Base-by-base conservation (phyloP, 2,888 invertebrate species). In the Parnassius orleans region DNA sequence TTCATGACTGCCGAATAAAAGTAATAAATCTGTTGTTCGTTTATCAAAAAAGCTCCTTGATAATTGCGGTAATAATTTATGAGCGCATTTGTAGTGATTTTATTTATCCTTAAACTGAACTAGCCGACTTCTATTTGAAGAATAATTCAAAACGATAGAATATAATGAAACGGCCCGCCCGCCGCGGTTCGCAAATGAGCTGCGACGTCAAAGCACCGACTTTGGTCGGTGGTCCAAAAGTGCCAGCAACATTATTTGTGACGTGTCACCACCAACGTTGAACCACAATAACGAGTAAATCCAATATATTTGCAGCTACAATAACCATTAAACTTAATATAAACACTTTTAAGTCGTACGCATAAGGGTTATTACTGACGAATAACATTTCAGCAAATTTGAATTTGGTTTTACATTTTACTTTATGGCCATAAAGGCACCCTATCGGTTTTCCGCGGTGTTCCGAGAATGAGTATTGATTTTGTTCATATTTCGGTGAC, bases 391-490 rank as follows among this genome's bases (percentile, higher is more conserved):
- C 58, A 46, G 58, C 62, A 43, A 33, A 61, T 14, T 60, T 41
- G 69, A 60, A 64, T 11, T 24, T 63, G 60, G 65, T 65, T 66
- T 71, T 73, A 72, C 71, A 44, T 75, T 64, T 64, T 57, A 64
- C 61, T 60, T 51, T 75, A 75, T 76, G 74, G 73, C 75, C 80
- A 72, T 84, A 81, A 83, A 80, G 78, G 78, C 82, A 77, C 80
- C 84, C 82, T 87, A 83, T 86, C 84, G 81, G 79, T 86, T 87
- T 87, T 88, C 83, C 87, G 77, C 76, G 67, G 74, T 69, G 78
- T 88, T 86, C 87, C 73, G 66, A 79, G 88, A 87, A 88, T 67
- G 68, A 60, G 66, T 72, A 76, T 76, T 75, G 79, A 80, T 81
- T 81, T 74, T 78, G 76, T 80, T 74, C 72, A 71, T 75, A 76